These are phyloP conservation scores for Dendroctonus valens DNA, from an alignment of 1,140 invertebrate genomes.

Conservation along the genomic window DNA sequence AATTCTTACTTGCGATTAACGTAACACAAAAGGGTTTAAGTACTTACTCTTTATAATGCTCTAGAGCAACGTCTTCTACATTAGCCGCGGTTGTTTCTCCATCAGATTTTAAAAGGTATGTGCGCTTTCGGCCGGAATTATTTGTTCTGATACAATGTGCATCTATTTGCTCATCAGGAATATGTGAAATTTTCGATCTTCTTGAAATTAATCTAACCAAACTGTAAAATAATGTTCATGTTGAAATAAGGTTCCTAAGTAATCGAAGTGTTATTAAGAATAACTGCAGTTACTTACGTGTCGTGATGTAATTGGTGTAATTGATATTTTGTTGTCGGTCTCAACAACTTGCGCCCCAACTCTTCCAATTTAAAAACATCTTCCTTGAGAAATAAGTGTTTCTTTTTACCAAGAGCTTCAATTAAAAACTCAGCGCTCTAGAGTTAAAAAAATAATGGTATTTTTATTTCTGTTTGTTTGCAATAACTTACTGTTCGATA, in stretches of 20 bases:
- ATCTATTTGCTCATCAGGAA: slow-evolving; percentile 13
- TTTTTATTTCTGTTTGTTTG: too few relatives aligned
- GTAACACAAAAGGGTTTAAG: too few relatives aligned
- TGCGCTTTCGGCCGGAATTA: slow-evolving; percentile 31
- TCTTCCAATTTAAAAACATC: too few relatives aligned
- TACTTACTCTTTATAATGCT: slow-evolving; percentile 37
- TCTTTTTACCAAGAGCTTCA: slow-evolving; percentile 11
- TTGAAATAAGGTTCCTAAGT: too few relatives aligned
- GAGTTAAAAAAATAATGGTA: not conserved
- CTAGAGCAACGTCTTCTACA: slow-evolving; percentile 40
- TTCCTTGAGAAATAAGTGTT: too few relatives aligned
- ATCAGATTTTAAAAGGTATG: slow-evolving; percentile 18
- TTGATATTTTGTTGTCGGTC: too few relatives aligned
- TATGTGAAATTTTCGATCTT: not conserved
- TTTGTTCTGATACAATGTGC: slow-evolving; percentile 7
- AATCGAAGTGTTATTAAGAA: too few relatives aligned
- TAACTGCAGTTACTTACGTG: too few relatives aligned
- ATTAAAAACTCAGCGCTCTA: slow-evolving; percentile 30
- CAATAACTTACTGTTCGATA: slow-evolving; percentile 23
- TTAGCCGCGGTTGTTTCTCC: slow-evolving; percentile 4
- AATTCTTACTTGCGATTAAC: not conserved
- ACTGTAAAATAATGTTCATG: too few relatives aligned
- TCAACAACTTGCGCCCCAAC: too few relatives aligned
- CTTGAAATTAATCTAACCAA: too few relatives aligned
- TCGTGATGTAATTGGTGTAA: too few relatives aligned